phyloP scores from a whole-genome alignment of 2,888 invertebrate species.

The Limnephilus auricula region DNA sequence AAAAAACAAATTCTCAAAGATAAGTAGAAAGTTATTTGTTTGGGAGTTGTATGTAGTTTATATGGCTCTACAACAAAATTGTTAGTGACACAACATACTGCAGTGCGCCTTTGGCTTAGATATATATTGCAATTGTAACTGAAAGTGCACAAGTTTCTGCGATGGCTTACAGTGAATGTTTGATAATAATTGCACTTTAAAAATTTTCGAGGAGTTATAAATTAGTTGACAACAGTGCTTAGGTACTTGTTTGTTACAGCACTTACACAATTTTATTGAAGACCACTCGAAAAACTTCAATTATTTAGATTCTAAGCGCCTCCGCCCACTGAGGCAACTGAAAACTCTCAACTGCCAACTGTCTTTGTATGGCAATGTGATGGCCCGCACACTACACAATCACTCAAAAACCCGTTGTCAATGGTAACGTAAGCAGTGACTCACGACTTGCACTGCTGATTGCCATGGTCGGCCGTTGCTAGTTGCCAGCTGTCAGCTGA shows the following conservation, averaged over 20 bases:
- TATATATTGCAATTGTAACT: background rate
- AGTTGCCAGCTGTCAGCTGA: too few species aligned
- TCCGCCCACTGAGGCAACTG: too few species aligned
- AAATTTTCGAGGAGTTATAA: background rate
- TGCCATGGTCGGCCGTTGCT: too few species aligned
- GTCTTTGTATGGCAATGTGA: too few species aligned
- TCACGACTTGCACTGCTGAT: too few species aligned
- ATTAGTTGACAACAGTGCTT: background rate
- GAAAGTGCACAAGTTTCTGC: background rate
- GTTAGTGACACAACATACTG: background rate
- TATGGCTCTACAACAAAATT: background rate
- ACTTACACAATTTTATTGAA: background rate
- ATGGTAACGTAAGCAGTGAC: too few species aligned
- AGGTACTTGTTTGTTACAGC: background rate
- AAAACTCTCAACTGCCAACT: too few species aligned
- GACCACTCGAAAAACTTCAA: background rate
- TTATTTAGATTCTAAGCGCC: too few species aligned
- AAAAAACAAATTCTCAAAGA: background rate
- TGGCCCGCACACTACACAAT: too few species aligned
- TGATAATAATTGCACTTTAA: background rate
- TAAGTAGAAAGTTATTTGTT: background rate
- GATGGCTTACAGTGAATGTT: background rate
- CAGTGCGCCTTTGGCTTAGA: background rate
- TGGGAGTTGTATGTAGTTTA: background rate
- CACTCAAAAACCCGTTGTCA: too few species aligned